Percentiles rank a stretch among this genome's conserved stretches.
These are phyloP conservation scores for Ara ararauna DNA, from an alignment of 2,797 vertebrate genomes.

Conservation along the genomic window DNA sequence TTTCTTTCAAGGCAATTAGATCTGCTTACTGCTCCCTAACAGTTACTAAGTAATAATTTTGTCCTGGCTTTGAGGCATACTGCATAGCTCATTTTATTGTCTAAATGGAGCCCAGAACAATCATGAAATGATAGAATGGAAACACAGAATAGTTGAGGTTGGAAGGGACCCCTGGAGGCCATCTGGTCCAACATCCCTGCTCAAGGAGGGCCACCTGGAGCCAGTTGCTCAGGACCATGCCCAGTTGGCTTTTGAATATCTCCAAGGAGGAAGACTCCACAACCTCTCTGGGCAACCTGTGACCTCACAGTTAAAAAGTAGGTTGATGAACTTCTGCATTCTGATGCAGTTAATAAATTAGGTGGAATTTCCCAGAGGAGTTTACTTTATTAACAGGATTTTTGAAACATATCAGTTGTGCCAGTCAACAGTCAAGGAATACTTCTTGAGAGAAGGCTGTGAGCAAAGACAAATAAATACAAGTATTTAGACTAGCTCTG, in stretches of 20 bases:
- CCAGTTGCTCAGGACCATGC: background rate
- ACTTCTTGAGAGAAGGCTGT: background rate
- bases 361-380: background rate
- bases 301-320: background rate
- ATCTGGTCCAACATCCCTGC: background rate
- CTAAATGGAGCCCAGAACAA: background rate
- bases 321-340: background rate
- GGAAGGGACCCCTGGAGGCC: background rate
- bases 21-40: background rate
- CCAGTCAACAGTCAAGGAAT: background rate
- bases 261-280: background rate
- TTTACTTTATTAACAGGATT: background rate
- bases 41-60: background rate
- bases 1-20: background rate
- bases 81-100: background rate
- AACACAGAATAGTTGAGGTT: background rate
- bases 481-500: background rate
- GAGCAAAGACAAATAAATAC: background rate
- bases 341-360: background rate
- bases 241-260: background rate
- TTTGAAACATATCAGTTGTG: background rate
- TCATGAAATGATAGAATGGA: background rate
- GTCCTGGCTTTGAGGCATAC: background rate
- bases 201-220: background rate
- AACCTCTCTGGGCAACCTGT: background rate